Evolutionary conservation across 2,113 vertebrate genomes (phyloP).

Genomic region (Pluvianellus socialis): DNA sequence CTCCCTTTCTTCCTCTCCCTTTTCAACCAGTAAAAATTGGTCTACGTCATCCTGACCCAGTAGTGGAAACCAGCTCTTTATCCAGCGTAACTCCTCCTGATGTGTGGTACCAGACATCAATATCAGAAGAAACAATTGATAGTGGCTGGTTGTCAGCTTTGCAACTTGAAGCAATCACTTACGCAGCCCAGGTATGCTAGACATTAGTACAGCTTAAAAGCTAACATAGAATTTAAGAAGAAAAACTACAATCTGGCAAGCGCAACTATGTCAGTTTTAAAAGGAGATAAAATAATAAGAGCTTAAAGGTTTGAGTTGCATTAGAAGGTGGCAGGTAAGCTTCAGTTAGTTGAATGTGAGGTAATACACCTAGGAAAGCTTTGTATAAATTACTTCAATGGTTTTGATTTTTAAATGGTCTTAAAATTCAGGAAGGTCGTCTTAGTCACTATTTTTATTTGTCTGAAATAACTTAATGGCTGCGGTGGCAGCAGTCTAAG

Average conservation of each 20-base stretch:
- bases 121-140: constrained; percentile 95
- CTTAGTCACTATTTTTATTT: not conserved
- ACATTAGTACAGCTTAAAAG: not conserved
- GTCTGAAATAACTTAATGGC: not conserved
- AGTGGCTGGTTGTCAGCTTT: constrained; percentile 93
- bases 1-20: not conserved
- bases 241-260: not conserved
- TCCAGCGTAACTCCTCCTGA: constrained; percentile 96
- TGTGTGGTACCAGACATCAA: constrained; percentile 94
- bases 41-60: constrained; percentile 93
- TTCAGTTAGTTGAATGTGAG: not conserved
- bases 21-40: constrained; percentile 87
- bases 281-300: not conserved
- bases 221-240: not conserved
- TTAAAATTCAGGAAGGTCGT: not conserved
- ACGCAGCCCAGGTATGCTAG: constrained; percentile 87
- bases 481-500: not conserved
- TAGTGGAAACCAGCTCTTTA: constrained; percentile 96
- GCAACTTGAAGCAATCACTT: constrained; percentile 96
- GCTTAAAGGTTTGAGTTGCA: not conserved
- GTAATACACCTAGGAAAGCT: not conserved
- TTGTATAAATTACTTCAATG: not conserved
- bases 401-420: not conserved
- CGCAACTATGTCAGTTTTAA: not conserved
- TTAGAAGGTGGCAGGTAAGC: constrained; percentile 3